Evolutionary conservation across 2,797 vertebrate genomes (phyloP).

Genomic region (Prionace glauca): DNA sequence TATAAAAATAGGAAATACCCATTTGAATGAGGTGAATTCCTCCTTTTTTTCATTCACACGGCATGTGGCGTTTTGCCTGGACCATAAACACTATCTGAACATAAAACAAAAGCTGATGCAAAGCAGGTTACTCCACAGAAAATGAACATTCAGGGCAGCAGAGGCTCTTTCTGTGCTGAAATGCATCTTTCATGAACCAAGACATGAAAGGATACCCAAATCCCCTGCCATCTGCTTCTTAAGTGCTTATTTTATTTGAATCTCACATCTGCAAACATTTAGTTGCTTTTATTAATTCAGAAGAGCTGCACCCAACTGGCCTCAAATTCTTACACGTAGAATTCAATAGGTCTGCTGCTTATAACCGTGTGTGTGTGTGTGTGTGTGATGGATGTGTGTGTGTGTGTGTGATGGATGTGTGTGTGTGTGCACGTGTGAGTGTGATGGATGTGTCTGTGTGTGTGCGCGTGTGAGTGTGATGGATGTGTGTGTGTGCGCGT

Average conservation of each 20-base stretch:
- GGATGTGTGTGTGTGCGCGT: too few species aligned
- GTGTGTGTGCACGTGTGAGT: too few species aligned
- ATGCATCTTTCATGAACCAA: slow-evolving; percentile 30
- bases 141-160: not conserved
- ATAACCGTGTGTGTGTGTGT: not conserved
- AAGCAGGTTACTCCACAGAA: not conserved
- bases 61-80: not conserved
- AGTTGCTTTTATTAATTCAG: slow-evolving; percentile 26
- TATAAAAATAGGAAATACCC: not conserved
- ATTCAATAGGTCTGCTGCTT: not conserved
- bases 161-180: not conserved
- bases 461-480: too few species aligned
- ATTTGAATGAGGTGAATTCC: not conserved
- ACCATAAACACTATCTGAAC: not conserved
- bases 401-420: too few species aligned
- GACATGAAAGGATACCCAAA: slow-evolving; percentile 20
- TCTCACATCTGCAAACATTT: slow-evolving; percentile 21
- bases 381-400: too few species aligned
- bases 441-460: not conserved
- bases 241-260: not conserved
- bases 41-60: too few species aligned
- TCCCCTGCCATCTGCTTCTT: slow-evolving; percentile 21
- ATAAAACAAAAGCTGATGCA: not conserved
- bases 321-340: not conserved
- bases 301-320: not conserved